phyloP scores from a whole-genome alignment of 2,888 invertebrate genomes.

The Dryococelus australis region DNA sequence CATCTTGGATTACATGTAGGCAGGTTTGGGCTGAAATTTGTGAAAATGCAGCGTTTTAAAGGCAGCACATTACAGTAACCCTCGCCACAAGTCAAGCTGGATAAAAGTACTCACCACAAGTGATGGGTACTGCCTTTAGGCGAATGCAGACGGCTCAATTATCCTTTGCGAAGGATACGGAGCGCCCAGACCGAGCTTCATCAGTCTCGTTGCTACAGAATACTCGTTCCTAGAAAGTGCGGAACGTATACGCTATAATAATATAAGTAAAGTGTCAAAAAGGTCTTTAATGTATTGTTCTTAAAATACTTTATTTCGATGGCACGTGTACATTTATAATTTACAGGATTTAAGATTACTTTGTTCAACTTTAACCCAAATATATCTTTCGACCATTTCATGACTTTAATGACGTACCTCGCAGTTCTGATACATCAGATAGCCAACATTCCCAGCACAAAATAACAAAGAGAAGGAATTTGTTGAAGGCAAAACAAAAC shows the following conservation, averaged over 20 bases:
- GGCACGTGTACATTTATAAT: neutral
- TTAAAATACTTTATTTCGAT: slow-evolving; percentile 17
- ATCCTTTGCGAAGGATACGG: slow-evolving; percentile 21
- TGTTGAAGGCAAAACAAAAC: too few species aligned
- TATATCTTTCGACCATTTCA: slow-evolving; percentile 5
- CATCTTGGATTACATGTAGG: slow-evolving; percentile 34
- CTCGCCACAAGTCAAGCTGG: neutral
- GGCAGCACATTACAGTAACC: neutral
- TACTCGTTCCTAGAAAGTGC: neutral
- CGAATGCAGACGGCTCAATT: neutral
- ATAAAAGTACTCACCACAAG: slow-evolving; percentile 40
- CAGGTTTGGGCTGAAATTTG: neutral
- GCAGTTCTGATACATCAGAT: neutral
- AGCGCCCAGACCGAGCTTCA: slow-evolving; percentile 16
- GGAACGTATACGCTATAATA: neutral
- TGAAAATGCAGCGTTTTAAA: neutral
- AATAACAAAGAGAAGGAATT: neutral
- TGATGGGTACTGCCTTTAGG: slow-evolving; percentile 41
- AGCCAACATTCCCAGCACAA: neutral
- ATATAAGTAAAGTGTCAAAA: neutral
- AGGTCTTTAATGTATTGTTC: neutral
- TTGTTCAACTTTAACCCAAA: slow-evolving; percentile 4
- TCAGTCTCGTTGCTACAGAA: neutral
- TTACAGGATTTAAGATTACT: neutral
- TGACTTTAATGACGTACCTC: neutral